A percentile compares a stretch with the other conserved stretches of the same genome.
Evolutionary conservation across 2,888 invertebrate species (phyloP).

Genomic region (Lepidocyrtinus sp.): DNA sequence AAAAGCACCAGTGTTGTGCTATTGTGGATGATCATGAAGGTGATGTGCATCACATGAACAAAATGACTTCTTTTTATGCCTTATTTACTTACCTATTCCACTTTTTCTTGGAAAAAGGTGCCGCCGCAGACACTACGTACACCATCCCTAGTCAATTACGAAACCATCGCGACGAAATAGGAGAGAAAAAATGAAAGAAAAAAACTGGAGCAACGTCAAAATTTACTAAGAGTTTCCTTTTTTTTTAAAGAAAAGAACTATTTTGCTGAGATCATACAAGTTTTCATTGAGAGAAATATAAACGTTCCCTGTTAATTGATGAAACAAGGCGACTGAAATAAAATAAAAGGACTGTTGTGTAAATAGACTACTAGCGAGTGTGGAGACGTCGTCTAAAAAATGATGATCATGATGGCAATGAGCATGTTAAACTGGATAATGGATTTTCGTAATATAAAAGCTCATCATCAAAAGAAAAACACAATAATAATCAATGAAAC

Average conservation of each 20-base stretch:
- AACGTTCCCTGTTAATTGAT: constrained; percentile 8
- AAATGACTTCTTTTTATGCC: neutral
- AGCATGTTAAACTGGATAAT: constrained; percentile 30
- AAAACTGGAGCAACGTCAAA: constrained; percentile 12
- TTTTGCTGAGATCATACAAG: too few species aligned
- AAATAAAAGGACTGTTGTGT: neutral
- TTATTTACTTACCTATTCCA: constrained; percentile 9
- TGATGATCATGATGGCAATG: constrained; percentile 16
- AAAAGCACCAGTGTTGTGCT: neutral
- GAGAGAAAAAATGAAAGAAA: constrained; percentile 5
- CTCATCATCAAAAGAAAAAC: constrained; percentile 1
- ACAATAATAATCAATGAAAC: constrained; percentile 11
- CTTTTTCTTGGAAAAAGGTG: neutral
- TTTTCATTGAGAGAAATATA: constrained; percentile 17
- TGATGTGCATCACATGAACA: neutral
- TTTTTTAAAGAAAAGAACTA: neutral
- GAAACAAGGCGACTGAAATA: constrained; percentile 4
- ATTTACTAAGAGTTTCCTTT: neutral
- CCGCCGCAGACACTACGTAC: neutral
- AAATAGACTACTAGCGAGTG: neutral
- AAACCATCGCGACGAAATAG: neutral
- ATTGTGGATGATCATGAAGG: neutral
- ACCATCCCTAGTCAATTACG: neutral
- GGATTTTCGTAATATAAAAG: constrained; percentile 44
- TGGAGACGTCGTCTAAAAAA: constrained; percentile 4